Evolutionary conservation across 2,888 invertebrate species (phyloP).

Genomic region (Graphium colonna): DNA sequence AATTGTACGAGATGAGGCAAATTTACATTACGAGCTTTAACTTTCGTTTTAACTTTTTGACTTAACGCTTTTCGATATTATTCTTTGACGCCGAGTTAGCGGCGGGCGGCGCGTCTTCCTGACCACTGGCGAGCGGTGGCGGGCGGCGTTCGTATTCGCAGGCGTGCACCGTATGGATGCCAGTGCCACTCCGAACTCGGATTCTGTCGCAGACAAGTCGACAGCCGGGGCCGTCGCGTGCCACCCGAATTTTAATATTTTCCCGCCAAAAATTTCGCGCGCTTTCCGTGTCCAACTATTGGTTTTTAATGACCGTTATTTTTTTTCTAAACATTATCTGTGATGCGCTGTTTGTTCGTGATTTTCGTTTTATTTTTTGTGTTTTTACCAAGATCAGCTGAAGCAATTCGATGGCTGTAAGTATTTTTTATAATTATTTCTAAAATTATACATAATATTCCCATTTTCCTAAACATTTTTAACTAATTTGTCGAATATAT

Average conservation of each 20-base stretch:
- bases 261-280: slow-evolving; percentile 64
- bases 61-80: slow-evolving; percentile 1
- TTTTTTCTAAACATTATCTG: slow-evolving; percentile 37
- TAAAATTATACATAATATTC: neutral
- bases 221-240: slow-evolving; percentile 36
- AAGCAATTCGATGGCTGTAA: slow-evolving; percentile 76
- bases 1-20: too few species aligned
- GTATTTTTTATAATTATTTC: slow-evolving; percentile 37
- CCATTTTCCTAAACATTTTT: too few species aligned
- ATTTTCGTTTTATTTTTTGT: slow-evolving; percentile 71
- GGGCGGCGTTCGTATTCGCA: slow-evolving; percentile 33
- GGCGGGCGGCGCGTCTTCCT: slow-evolving; percentile 34
- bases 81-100: slow-evolving; percentile 25
- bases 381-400: slow-evolving; percentile 64
- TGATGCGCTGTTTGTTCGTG: slow-evolving; percentile 70
- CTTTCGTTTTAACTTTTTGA: neutral
- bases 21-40: too few species aligned
- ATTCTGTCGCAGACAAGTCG: slow-evolving; percentile 54
- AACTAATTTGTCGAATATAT: too few species aligned
- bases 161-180: slow-evolving; percentile 39
- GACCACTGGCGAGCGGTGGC: slow-evolving; percentile 57
- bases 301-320: slow-evolving; percentile 25
- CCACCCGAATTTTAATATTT: slow-evolving; percentile 34
- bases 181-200: slow-evolving; percentile 31
- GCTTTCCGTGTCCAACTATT: slow-evolving; percentile 21